phyloP scores from a whole-genome alignment of 1,140 invertebrate genomes.

The Drosophila elegans region DNA sequence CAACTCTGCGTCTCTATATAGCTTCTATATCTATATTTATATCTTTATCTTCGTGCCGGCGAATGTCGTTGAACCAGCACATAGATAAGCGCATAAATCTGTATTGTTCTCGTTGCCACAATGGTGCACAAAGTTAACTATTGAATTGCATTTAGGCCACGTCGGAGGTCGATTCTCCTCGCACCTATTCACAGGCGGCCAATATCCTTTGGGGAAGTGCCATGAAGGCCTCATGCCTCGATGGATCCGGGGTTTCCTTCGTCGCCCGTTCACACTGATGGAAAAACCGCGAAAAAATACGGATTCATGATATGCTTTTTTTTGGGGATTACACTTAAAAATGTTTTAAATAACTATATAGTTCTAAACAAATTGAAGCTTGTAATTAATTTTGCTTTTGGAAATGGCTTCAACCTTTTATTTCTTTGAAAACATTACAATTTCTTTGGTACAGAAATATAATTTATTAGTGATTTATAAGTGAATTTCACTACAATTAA shows the following conservation, averaged over 20 bases:
- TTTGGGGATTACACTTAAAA: constrained; percentile 15
- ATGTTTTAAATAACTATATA: too few relatives aligned
- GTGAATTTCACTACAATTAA: too few relatives aligned
- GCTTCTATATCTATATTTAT: constrained; percentile 28
- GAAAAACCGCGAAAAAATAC: constrained; percentile 21
- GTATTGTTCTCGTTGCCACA: constrained; percentile 55
- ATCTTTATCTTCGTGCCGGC: neutral
- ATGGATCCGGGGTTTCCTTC: constrained; percentile 3
- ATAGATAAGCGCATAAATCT: constrained; percentile 58
- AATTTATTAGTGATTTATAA: too few relatives aligned
- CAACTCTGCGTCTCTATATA: constrained; percentile 4
- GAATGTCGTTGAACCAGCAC: constrained; percentile 59
- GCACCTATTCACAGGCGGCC: constrained; percentile 13
- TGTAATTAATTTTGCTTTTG: too few relatives aligned
- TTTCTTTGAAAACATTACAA: too few relatives aligned
- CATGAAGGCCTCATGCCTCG: neutral
- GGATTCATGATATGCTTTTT: constrained; percentile 21
- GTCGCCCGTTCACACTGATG: constrained; percentile 13
- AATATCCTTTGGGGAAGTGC: constrained; percentile 26
- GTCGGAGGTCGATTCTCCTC: constrained; percentile 56
- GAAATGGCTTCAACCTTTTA: too few relatives aligned
- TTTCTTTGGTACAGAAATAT: too few relatives aligned
- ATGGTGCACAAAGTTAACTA: constrained; percentile 63
- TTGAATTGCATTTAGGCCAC: constrained; percentile 74
- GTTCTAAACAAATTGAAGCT: too few relatives aligned